phyloP scores from a whole-genome alignment of 2,888 invertebrate genomes.

The Oscheius onirici region DNA sequence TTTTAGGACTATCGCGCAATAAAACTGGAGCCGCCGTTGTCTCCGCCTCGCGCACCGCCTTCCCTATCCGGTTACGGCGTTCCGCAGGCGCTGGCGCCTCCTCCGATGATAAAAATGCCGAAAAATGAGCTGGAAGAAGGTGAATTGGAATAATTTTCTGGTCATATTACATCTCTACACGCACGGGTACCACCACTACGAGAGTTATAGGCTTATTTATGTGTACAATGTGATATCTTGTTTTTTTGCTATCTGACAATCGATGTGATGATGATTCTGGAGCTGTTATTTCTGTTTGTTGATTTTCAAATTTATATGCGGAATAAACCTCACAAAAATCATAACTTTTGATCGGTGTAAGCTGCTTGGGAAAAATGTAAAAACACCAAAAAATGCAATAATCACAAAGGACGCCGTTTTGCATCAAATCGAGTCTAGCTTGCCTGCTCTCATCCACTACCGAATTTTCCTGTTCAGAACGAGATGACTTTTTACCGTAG shows the following conservation, averaged over 20 bases:
- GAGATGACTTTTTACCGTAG: too few relatives aligned
- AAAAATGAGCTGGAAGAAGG: conserved; percentile 33
- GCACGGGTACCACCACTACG: background rate
- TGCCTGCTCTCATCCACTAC: too few relatives aligned
- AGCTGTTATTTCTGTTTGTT: conserved; percentile 12
- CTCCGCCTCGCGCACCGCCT: conserved; percentile 1
- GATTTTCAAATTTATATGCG: conserved; percentile 17
- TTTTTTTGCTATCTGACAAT: background rate
- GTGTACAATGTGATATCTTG: conserved; percentile 1
- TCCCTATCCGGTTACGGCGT: background rate
- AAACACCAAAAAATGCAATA: too few relatives aligned
- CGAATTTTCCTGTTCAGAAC: too few relatives aligned
- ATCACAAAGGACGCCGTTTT: too few relatives aligned
- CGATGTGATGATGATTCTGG: background rate
- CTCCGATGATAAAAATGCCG: background rate
- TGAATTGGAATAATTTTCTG: conserved; percentile 18
- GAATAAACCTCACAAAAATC: background rate
- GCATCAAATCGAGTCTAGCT: too few relatives aligned
- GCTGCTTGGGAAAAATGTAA: too few relatives aligned
- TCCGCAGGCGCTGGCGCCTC: background rate
- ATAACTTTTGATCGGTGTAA: too few relatives aligned
- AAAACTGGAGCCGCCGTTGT: background rate
- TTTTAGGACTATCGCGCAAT: conserved; percentile 10
- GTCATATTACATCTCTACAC: background rate
- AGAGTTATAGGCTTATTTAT: background rate